phyloP scores from a whole-genome alignment of 2,888 invertebrate species.

The Yponomeuta cagnagella region DNA sequence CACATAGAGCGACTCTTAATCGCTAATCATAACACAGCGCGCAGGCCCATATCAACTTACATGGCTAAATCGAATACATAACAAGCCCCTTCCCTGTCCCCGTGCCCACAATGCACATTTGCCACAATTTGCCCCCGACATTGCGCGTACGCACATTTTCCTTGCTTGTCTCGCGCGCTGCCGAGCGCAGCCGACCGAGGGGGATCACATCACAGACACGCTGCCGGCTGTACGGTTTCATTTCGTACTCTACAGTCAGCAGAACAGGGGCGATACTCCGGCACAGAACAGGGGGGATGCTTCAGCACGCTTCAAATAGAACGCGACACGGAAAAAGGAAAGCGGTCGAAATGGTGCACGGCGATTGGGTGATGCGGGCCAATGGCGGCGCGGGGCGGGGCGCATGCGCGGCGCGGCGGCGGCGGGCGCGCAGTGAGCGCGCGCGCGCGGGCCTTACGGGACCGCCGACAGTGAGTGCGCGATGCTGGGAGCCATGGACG shows the following conservation, averaged over 20 bases:
- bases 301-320: conserved; percentile 71
- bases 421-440: conserved; percentile 32
- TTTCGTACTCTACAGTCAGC: accelerated
- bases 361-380: conserved; percentile 66
- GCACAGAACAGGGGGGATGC: conserved; percentile 36
- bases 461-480: conserved; percentile 26
- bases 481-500: conserved; percentile 70
- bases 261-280: conserved; percentile 29
- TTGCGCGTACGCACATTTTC: conserved; percentile 31
- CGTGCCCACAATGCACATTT: not conserved
- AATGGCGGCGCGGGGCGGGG: conserved; percentile 56
- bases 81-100: conserved; percentile 1
- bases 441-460: conserved; percentile 22
- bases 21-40: not conserved
- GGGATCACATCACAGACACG: conserved; percentile 70
- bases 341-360: conserved; percentile 69
- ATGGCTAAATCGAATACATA: conserved; percentile 8
- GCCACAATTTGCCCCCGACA: not conserved
- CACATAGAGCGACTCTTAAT: conserved; percentile 23
- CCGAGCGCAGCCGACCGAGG: conserved; percentile 68
- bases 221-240: conserved; percentile 29
- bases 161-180: conserved; percentile 32
- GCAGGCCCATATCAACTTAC: not conserved
- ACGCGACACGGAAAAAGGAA: conserved; percentile 70
- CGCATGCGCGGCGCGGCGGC: conserved; percentile 27